phyloP scores from a whole-genome alignment of 1,140 invertebrate genomes.

The Tribolium madens region DNA sequence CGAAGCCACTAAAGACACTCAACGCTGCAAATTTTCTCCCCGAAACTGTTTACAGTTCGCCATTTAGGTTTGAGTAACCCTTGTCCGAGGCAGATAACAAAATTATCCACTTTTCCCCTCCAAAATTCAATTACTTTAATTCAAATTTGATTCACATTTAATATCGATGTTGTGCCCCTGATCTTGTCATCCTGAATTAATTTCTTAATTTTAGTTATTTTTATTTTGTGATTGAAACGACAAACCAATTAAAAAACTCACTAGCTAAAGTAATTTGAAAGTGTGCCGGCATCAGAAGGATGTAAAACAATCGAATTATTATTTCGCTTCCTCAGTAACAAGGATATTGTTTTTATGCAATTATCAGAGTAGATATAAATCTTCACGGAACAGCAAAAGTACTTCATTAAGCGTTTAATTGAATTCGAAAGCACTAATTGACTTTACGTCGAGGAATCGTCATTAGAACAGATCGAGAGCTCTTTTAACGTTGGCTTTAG shows the following conservation, averaged over 20 bases:
- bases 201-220: conserved; percentile 48
- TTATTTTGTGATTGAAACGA: conserved; percentile 17
- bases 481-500: conserved; percentile 23
- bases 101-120: conserved; percentile 49
- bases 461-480: conserved; percentile 39
- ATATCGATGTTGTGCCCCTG: conserved; percentile 51
- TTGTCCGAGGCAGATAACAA: conserved; percentile 45
- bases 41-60: not conserved
- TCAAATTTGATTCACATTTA: conserved; percentile 56
- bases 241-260: conserved; percentile 38
- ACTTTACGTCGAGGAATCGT: conserved; percentile 45
- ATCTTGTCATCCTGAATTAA: conserved; percentile 53
- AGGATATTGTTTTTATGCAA: conserved; percentile 49
- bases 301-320: conserved; percentile 44
- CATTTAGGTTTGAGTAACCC: conserved; percentile 18
- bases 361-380: conserved; percentile 47
- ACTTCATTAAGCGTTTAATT: conserved; percentile 49
- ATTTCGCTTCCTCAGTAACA: conserved; percentile 39
- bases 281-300: conserved; percentile 21
- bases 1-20: not conserved
- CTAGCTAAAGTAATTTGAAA: conserved; percentile 39
- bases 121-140: conserved; percentile 51
- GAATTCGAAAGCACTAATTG: conserved; percentile 46
- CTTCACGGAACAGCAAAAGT: conserved; percentile 42
- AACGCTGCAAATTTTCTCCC: not conserved